Conservation (phyloP, 2,113 vertebrate genomes). For the Scomber colias region DNA sequence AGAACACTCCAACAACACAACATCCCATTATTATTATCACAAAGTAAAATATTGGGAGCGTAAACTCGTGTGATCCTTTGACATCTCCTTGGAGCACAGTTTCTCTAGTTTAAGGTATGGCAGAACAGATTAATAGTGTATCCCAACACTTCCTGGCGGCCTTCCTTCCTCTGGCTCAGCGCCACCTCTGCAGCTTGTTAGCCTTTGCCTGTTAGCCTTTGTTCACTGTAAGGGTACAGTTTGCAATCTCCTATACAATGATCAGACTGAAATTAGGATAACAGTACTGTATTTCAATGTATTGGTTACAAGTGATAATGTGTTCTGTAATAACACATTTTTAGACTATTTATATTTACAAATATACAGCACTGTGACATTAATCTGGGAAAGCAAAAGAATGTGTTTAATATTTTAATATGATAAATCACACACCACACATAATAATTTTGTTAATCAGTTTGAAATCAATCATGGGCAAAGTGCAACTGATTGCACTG, state of each 20-base stretch:
- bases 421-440: no score
- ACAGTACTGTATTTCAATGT: not conserved
- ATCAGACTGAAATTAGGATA: conserved; percentile 9
- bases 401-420: no score
- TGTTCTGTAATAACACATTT: not conserved
- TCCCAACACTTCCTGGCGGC: conserved; percentile 41
- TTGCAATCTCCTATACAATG: not conserved
- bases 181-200: conserved; percentile 43
- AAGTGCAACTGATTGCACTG: no score
- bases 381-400: not conserved
- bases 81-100: conserved; percentile 19
- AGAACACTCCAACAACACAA: not conserved
- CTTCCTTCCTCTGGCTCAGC: conserved; percentile 34
- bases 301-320: not conserved
- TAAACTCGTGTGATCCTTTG: conserved; percentile 27
- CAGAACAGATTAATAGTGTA: conserved; percentile 50
- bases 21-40: not conserved
- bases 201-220: not conserved
- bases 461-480: not conserved
- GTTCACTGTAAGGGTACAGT: not conserved
- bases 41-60: conserved; percentile 7
- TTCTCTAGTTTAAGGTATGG: conserved; percentile 31
- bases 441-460: not conserved
- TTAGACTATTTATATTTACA: no score
- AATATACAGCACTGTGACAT: not conserved